A percentile compares a stretch with the other conserved stretches of the same genome.
These are phyloP conservation scores for Epinotia brunnichana DNA, from an alignment of 2,888 invertebrate genomes.

Conservation along the genomic window DNA sequence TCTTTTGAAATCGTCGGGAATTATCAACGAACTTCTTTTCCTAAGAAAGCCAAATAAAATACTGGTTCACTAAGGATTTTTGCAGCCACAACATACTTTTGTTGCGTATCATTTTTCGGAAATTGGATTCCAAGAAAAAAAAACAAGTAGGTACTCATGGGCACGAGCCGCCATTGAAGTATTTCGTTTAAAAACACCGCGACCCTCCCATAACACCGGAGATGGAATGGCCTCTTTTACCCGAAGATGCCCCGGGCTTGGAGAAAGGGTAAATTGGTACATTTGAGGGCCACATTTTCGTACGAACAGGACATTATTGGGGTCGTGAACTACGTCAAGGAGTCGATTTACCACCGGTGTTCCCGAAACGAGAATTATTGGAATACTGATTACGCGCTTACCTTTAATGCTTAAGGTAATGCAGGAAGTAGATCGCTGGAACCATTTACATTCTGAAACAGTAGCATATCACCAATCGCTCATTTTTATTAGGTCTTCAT, in stretches of 20 bases:
- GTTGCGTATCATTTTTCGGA: slow-evolving; percentile 28
- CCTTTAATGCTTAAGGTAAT: slow-evolving; percentile 40
- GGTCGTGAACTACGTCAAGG: slow-evolving; percentile 60
- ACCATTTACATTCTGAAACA: slow-evolving; percentile 22
- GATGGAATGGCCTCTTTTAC: slow-evolving; percentile 64
- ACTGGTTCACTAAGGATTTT: not conserved
- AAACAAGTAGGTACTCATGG: slow-evolving; percentile 10
- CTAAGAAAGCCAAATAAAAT: no score
- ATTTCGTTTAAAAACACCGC: slow-evolving; percentile 68
- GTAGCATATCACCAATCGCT: not conserved
- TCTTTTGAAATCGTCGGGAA: no score
- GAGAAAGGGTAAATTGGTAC: slow-evolving; percentile 68
- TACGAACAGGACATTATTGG: slow-evolving; percentile 65
- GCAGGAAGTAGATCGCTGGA: slow-evolving; percentile 14
- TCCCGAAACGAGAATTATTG: slow-evolving; percentile 46
- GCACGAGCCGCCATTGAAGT: slow-evolving; percentile 52
- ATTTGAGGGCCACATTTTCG: slow-evolving; percentile 65
- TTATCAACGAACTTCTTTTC: no score
- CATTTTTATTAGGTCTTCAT: no score
- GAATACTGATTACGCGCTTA: slow-evolving; percentile 55
- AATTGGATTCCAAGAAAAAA: slow-evolving; percentile 36
- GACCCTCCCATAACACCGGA: slow-evolving; percentile 59
- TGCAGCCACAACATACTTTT: slow-evolving; percentile 1
- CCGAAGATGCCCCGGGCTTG: slow-evolving; percentile 55
- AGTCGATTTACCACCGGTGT: slow-evolving; percentile 56